Conservation (phyloP, 2,797 vertebrate species). For the Rhinogobio ventralis region DNA sequence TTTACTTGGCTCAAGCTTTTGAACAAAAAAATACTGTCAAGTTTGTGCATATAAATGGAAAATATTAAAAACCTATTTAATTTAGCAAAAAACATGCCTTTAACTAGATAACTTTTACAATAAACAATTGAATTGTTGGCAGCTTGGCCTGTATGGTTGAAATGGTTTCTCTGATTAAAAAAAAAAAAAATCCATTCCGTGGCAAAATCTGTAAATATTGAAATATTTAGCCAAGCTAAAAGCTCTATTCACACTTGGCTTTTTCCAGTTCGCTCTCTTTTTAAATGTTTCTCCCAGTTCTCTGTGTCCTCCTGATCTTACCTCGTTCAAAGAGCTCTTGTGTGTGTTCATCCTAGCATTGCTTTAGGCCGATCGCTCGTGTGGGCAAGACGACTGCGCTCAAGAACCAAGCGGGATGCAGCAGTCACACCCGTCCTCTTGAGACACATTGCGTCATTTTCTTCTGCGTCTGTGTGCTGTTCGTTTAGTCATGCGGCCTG, state of each 20-base stretch:
- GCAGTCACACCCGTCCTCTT: constrained; percentile 44
- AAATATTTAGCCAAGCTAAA: too few species aligned
- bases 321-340: background rate
- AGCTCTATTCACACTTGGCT: background rate
- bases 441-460: constrained; percentile 39
- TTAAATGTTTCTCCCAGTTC: constrained; percentile 13
- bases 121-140: too few species aligned
- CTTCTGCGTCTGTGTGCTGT: constrained; percentile 7
- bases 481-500: constrained; percentile 17
- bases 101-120: background rate
- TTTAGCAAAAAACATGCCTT: too few species aligned
- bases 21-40: too few species aligned
- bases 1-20: too few species aligned
- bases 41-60: too few species aligned
- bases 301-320: background rate
- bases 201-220: too few species aligned
- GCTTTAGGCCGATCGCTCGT: constrained; percentile 3
- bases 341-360: background rate
- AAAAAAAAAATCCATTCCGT: too few species aligned
- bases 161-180: background rate
- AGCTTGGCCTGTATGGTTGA: background rate
- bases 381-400: background rate
- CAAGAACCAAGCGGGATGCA: constrained; percentile 4
- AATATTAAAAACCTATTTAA: too few species aligned
- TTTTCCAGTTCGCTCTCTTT: background rate